Base-by-base conservation (phyloP, 2,888 invertebrate species). In the Elysia crispata region DNA sequence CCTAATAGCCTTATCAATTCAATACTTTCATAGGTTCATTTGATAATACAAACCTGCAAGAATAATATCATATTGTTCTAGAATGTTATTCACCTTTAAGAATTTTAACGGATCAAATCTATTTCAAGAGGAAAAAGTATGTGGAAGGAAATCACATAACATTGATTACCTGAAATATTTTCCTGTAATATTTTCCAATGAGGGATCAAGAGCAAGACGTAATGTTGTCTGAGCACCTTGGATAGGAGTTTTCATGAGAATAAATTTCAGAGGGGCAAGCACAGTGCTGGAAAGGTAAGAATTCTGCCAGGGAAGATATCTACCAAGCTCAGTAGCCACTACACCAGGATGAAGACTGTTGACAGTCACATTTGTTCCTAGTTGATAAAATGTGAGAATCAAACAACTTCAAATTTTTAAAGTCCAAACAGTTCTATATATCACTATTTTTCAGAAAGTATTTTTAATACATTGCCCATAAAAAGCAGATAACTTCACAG, bases 141-240 rank as follows among this genome's bases (percentile, higher is more conserved):
- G 15, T 15, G 31, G 33, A 25, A 20, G n/a, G 15, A 25, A 8
- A 8, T 33, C 18, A 70, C 20, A 11, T 3, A 41, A 41, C 1
- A 54, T 15, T 25, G 13, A 64, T 25, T 13, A 74, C 91, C 83
- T 85, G 85, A 87, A 90, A 79, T 88, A 87, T 84, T 89, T 87
- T 30, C 91, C 91, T 6, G 89, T 82, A 6, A 88, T 85, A 6
- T 82, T 84, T 49, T 85, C 87, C 28, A 90, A 70, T 0, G 81
- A 82, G 11, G 88, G 84, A 64, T 87, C 86, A 0, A 91, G 82
- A 41, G 90, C 88, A 64, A 87, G 86, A 77, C 85, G 85, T 0
- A 91, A 78, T 6, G 86, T 77, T 8, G 91, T 91, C 84, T 91
- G 91, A 1, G 89, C 87, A 0, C 90, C 91, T 70, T 89, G 85